Evolutionary conservation across 1,140 invertebrate species (phyloP), one percentile per base, ranked within the genome.

Genomic region (Caenorhabditis latens): DNA sequence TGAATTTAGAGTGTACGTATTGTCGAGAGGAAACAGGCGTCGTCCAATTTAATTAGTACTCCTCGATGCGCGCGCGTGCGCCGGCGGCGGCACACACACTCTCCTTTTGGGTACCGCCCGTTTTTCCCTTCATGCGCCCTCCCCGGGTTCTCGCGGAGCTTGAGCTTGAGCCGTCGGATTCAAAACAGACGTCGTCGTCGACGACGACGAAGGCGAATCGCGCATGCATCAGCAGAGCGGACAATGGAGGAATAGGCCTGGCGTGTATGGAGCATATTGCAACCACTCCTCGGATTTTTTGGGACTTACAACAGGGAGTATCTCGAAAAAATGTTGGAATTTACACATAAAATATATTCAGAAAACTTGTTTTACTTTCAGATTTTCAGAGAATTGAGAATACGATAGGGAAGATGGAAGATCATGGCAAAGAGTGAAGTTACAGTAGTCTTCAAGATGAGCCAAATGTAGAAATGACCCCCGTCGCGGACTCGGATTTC

Each of bases 1-100:
- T 79, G 71, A 79, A 79, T 79, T 50, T 79, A 79, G 71, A 79
- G 71, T 79, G 71, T 50, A 50, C 71, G 46, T 50, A 79, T 79
- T 79, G 71, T 79, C 71, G 71, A 79, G 71, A 79, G 71, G 71
- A 79, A 50, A 79, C 71, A 79, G 71, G 71, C 71, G n/a, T 50
- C 71, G 71, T 79, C 71, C 71, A 79, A 79, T 79, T 79, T 79
- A 79, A 79, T 79, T 79, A 79, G 71, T 79, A 79, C 71, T 79
- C 71, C 71, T 79, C 71, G 71, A 79, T 79, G 71, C 71, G 71
- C 71, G 71, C 19, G 65, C 46, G 46, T 79, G 46, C 71, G 71
- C 46, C 71, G 46, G 32, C 71, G 71, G 71, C 71, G 14, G 67
- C 46, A 50, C 63, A 67, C 24, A 67, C 19, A 79, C 71, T 13